phyloP scores from a whole-genome alignment of 1,140 invertebrate genomes.

The Nasonia vitripennis region DNA sequence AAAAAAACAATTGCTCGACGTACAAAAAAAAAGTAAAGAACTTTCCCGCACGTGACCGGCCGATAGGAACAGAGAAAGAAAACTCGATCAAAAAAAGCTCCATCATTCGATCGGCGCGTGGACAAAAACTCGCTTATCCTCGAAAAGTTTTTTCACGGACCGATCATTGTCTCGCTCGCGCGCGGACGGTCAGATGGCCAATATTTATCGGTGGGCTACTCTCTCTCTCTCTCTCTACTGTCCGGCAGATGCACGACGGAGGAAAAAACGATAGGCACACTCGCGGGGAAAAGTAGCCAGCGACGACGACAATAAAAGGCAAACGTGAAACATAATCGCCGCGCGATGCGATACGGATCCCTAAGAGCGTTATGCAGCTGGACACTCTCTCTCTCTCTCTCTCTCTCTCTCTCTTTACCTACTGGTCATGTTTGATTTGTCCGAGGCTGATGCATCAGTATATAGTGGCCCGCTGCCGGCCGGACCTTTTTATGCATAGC shows the following conservation, averaged over 20 bases:
- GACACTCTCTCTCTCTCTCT: background rate
- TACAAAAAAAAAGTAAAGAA: background rate
- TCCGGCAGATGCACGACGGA: conserved; percentile 38
- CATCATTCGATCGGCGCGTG: background rate
- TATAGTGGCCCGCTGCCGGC: no score
- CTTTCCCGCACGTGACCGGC: background rate
- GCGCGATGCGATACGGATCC: conserved; percentile 34
- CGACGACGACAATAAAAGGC: conserved; percentile 30
- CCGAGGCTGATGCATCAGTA: background rate
- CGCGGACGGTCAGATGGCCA: conserved; percentile 35
- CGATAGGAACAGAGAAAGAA: background rate
- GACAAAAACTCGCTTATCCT: conserved; percentile 31
- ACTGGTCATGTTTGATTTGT: conserved; percentile 42
- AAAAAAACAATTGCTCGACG: background rate
- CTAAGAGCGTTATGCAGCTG: conserved; percentile 33
- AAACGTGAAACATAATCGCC: conserved; percentile 50
- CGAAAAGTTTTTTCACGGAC: conserved; percentile 10
- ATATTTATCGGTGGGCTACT: background rate
- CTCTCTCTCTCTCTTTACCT: no score
- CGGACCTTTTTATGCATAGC: background rate
- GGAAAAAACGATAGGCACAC: conserved; percentile 17
- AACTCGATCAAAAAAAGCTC: background rate
- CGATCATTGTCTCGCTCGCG: background rate
- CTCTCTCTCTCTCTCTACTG: background rate
- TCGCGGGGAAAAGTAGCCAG: conserved; percentile 15